phyloP scores from a whole-genome alignment of 1,140 invertebrate species.

The Pachypeltis micranthus region DNA sequence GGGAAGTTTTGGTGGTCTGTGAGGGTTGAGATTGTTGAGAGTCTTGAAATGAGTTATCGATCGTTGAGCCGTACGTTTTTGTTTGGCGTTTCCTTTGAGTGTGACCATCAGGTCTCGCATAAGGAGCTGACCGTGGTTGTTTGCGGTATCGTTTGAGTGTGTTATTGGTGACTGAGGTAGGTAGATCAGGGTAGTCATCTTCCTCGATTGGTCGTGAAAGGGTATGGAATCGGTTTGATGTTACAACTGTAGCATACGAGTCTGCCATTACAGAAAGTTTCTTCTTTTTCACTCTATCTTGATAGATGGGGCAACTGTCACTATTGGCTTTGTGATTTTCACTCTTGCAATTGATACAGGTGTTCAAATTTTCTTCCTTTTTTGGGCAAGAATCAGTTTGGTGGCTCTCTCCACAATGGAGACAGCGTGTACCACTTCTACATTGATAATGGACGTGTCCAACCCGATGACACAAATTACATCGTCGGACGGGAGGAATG shows the following conservation, averaged over 20 bases:
- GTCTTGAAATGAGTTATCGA: background rate
- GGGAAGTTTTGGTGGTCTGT: background rate
- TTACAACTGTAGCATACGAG: background rate
- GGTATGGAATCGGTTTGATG: background rate
- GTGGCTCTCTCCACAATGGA: background rate
- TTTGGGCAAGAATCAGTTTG: background rate
- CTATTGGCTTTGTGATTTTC: background rate
- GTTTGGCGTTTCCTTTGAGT: background rate
- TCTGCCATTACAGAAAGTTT: background rate
- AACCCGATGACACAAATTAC: no score
- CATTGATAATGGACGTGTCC: no score
- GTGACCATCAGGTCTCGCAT: background rate
- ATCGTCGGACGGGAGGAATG: background rate
- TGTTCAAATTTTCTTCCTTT: background rate
- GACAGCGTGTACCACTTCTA: background rate
- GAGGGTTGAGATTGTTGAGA: background rate
- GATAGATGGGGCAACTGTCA: background rate
- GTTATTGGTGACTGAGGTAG: background rate
- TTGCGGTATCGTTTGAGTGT: background rate
- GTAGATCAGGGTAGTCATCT: background rate
- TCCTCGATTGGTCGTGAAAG: background rate
- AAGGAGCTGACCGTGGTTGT: background rate
- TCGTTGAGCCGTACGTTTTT: background rate
- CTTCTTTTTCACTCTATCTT: background rate
- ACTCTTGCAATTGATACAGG: background rate